A percentile compares a stretch with the other conserved stretches of the same genome.
Evolutionary conservation across 2,888 invertebrate species (phyloP).

Genomic region (Crocallis elinguaria): DNA sequence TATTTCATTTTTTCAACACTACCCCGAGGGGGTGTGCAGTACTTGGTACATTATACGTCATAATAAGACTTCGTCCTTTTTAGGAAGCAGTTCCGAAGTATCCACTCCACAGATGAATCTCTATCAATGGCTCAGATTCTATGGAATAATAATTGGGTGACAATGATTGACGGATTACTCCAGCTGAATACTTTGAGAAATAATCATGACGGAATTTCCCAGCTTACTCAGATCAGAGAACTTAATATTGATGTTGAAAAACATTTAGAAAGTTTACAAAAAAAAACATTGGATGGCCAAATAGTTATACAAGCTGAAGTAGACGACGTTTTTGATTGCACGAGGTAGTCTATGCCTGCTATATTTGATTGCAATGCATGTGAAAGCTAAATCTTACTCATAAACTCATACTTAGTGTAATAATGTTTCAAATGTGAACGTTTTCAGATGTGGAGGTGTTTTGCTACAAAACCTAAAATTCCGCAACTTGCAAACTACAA

Average conservation of each 20-base stretch:
- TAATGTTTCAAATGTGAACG: background rate
- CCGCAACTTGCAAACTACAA: constrained; percentile 38
- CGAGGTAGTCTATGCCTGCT: constrained; percentile 46
- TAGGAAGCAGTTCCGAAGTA: constrained; percentile 58
- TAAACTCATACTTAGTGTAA: background rate
- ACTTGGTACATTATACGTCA: too few species aligned
- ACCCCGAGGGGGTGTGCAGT: too few species aligned
- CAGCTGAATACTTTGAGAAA: constrained; percentile 89
- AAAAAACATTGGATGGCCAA: constrained; percentile 18
- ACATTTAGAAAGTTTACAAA: constrained; percentile 13
- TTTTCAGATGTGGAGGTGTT: constrained; percentile 59
- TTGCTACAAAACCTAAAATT: constrained; percentile 49
- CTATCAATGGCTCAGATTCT: constrained; percentile 62
- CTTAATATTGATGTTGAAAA: constrained; percentile 49
- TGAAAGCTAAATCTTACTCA: too few species aligned
- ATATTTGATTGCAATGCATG: too few species aligned
- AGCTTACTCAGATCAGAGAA: constrained; percentile 80
- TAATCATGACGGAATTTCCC: constrained; percentile 83
- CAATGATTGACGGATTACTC: constrained; percentile 92
- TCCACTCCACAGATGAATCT: constrained; percentile 46
- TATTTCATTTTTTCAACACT: too few species aligned
- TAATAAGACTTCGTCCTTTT: constrained; percentile 19
- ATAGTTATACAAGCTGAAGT: constrained; percentile 42
- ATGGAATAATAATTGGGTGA: constrained; percentile 92
- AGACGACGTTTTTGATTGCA: constrained; percentile 36